Conservation (phyloP, 2,888 invertebrate genomes). For the Bembecia ichneumoniformis region DNA sequence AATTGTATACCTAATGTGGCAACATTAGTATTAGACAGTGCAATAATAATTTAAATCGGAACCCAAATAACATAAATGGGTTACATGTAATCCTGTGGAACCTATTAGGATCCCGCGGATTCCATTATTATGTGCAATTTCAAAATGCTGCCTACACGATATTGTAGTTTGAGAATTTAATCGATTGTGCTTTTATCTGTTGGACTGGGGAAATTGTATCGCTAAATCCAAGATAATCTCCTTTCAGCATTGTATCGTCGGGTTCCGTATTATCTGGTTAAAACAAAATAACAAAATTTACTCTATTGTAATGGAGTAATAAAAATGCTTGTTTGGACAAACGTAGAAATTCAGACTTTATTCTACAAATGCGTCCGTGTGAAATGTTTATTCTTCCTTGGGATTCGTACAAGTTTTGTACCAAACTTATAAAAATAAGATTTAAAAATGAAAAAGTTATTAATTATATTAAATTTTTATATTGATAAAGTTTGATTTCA, state of each 20-base stretch:
- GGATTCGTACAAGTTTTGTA: too few relatives aligned
- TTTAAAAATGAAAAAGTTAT: too few relatives aligned
- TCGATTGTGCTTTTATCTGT: constrained; percentile 48
- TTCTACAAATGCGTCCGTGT: too few relatives aligned
- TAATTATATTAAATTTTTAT: too few relatives aligned
- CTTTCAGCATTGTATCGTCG: constrained; percentile 39
- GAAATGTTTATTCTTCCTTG: too few relatives aligned
- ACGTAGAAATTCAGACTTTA: too few relatives aligned
- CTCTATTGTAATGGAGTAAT: too few relatives aligned
- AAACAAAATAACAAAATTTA: constrained; percentile 39
- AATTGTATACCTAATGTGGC: too few relatives aligned
- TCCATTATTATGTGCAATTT: constrained; percentile 5
- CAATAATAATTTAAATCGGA: constrained; percentile 30
- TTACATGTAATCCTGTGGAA: constrained; percentile 39
- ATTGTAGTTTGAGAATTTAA: constrained; percentile 25
- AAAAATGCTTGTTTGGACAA: too few relatives aligned
- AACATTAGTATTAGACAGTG: not conserved
- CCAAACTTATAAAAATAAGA: too few relatives aligned
- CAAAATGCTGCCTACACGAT: constrained; percentile 3
- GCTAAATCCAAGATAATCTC: constrained; percentile 52
- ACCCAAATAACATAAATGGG: constrained; percentile 41
- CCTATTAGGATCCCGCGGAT: constrained; percentile 29
- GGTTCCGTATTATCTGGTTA: constrained; percentile 45
- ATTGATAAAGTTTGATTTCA: too few relatives aligned
- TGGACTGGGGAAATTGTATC: constrained; percentile 36